Evolutionary conservation across 2,113 vertebrate species (phyloP).

Genomic region (Cochlearius cochlearius): DNA sequence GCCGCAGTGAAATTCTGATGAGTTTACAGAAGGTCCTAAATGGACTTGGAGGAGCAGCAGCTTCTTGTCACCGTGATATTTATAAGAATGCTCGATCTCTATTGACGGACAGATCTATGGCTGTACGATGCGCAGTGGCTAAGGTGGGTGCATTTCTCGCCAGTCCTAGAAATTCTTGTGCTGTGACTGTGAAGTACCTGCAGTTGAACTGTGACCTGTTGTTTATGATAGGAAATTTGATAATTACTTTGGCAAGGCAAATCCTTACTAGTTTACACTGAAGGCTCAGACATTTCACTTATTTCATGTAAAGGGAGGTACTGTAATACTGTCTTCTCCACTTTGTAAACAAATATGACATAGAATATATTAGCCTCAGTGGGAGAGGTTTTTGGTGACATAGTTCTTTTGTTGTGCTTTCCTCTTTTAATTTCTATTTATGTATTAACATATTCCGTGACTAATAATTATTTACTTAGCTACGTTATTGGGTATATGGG

Average conservation of each 20-base stretch:
- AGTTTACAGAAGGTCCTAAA: constrained; percentile 94
- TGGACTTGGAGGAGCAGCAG: constrained; percentile 93
- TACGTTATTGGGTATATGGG: neutral
- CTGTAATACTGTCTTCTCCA: neutral
- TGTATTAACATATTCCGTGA: neutral
- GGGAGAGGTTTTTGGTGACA: neutral
- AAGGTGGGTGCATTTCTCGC: constrained; percentile 77
- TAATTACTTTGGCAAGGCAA: neutral
- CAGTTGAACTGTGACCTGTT: neutral
- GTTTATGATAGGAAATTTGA: neutral
- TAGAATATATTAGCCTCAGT: neutral
- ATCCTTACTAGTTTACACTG: neutral
- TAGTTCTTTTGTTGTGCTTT: neutral
- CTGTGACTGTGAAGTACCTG: neutral
- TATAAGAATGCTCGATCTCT: constrained; percentile 96
- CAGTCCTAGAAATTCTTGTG: neutral
- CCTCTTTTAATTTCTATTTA: neutral
- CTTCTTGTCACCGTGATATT: constrained; percentile 96
- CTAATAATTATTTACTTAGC: neutral
- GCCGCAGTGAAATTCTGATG: constrained; percentile 95
- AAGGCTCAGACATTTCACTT: neutral
- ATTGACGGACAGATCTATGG: constrained; percentile 95
- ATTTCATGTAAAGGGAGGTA: neutral
- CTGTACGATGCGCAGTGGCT: constrained; percentile 92
- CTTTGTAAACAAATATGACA: neutral